These are phyloP conservation scores for Colletes gigas DNA, from an alignment of 1,140 invertebrate genomes.

Conservation along the genomic window DNA sequence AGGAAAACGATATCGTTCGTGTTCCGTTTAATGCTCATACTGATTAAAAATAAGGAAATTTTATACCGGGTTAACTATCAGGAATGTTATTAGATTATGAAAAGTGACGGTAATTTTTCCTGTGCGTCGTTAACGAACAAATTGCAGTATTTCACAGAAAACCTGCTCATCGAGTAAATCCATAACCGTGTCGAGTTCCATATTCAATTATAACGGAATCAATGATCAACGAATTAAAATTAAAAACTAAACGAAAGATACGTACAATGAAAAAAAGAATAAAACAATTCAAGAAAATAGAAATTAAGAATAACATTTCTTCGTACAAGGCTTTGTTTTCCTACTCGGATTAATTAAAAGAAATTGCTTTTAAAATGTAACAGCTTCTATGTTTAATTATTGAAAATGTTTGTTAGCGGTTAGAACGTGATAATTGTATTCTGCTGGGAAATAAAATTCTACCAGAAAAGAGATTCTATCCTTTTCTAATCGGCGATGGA, in stretches of 20 bases:
- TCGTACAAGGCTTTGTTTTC: too few species aligned
- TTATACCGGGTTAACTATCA: not conserved
- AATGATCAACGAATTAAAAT: not conserved
- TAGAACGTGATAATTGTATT: too few species aligned
- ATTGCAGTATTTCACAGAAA: not conserved
- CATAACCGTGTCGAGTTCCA: not conserved
- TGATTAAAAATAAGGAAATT: not conserved
- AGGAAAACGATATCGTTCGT: constrained; percentile 16
- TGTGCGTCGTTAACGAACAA: not conserved
- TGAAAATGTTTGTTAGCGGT: too few species aligned
- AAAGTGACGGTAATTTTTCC: not conserved
- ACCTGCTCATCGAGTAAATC: not conserved
- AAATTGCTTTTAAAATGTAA: too few species aligned
- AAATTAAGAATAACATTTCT: too few species aligned
- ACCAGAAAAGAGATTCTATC: too few species aligned
- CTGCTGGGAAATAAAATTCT: too few species aligned
- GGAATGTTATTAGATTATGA: not conserved
- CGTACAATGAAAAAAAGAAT: not conserved
- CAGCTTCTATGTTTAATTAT: too few species aligned
- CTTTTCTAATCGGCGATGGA: too few species aligned
- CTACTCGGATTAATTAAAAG: too few species aligned
- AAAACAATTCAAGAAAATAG: not conserved
- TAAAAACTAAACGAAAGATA: not conserved
- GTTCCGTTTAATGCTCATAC: constrained; percentile 5
- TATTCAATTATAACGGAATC: not conserved